phyloP scores from a whole-genome alignment of 2,113 vertebrate genomes.

The Trogon surrucura region DNA sequence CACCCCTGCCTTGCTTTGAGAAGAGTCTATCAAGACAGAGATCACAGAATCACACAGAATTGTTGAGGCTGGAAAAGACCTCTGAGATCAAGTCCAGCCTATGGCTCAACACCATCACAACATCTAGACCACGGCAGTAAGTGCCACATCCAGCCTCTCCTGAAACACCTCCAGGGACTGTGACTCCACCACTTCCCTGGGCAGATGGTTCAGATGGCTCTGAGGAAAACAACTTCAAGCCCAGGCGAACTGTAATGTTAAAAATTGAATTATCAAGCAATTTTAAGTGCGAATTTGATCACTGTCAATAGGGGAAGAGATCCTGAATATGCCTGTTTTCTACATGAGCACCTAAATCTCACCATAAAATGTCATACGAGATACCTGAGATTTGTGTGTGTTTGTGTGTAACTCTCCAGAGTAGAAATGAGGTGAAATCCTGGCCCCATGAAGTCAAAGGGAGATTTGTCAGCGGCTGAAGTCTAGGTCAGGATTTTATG shows the following conservation, averaged over 20 bases:
- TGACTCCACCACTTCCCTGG: no score
- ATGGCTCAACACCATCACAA: no score
- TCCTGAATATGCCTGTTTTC: not conserved
- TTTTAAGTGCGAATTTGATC: not conserved
- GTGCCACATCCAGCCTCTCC: no score
- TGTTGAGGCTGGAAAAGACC: no score
- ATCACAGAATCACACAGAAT: no score
- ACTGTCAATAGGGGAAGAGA: not conserved
- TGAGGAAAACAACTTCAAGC: not conserved
- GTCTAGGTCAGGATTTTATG: not conserved
- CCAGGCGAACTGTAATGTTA: not conserved
- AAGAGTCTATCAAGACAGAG: not conserved
- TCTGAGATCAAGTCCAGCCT: no score
- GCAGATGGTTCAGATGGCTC: not conserved
- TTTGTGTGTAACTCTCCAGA: not conserved
- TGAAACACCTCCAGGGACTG: no score
- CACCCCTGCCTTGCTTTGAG: not conserved
- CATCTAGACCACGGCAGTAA: no score
- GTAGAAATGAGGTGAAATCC: not conserved
- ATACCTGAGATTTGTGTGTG: not conserved
- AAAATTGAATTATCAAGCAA: not conserved
- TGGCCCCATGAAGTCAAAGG: not conserved
- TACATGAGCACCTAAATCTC: not conserved
- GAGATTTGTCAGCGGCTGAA: not conserved
- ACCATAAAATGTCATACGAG: not conserved